Evolutionary conservation across 1,140 invertebrate species (phyloP).

Genomic region (Gerris buenoi): DNA sequence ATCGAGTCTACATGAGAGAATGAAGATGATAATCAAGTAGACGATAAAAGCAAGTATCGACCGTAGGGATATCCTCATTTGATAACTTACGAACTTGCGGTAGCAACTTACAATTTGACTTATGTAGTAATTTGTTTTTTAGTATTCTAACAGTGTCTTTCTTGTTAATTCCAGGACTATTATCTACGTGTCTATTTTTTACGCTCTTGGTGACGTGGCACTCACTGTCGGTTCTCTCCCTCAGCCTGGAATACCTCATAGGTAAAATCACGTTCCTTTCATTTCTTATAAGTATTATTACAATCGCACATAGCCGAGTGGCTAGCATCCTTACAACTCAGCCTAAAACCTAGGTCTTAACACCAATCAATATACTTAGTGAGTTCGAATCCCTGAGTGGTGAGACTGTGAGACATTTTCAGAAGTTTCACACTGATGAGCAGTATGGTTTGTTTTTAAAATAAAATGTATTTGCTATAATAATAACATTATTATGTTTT

Average conservation of each 20-base stretch:
- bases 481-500: background rate
- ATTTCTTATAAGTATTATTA: background rate
- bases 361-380: background rate
- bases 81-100: too few relatives aligned
- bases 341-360: background rate
- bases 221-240: slow-evolving; percentile 48
- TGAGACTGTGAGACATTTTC: background rate
- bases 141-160: too few relatives aligned
- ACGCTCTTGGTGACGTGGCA: slow-evolving; percentile 66
- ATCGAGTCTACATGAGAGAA: too few relatives aligned
- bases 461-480: background rate
- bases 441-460: too few relatives aligned
- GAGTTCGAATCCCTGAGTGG: background rate
- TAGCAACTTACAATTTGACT: too few relatives aligned
- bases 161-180: slow-evolving; percentile 45
- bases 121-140: too few relatives aligned
- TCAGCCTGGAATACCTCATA: slow-evolving; percentile 4
- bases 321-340: too few relatives aligned
- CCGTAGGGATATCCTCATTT: too few relatives aligned
- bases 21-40: too few relatives aligned
- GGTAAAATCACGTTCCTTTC: slow-evolving; percentile 3
- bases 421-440: background rate
- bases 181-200: slow-evolving; percentile 75
- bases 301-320: background rate
- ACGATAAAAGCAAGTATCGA: too few relatives aligned